phyloP scores from a whole-genome alignment of 2,797 vertebrate genomes.

The Prionace glauca region DNA sequence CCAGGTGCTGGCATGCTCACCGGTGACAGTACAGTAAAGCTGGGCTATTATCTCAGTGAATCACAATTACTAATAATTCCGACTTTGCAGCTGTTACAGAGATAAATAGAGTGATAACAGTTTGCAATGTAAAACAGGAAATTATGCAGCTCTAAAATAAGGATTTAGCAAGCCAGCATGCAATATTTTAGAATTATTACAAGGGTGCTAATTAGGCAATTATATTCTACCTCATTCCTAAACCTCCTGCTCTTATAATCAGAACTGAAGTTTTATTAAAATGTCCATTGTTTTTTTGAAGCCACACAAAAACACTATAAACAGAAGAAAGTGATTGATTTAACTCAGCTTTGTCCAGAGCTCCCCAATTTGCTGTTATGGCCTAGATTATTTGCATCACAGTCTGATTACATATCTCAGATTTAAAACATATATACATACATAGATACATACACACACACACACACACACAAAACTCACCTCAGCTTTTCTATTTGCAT shows the following conservation, averaged over 20 bases:
- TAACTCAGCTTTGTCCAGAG: not conserved
- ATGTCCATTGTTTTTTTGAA: not conserved
- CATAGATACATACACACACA: not conserved
- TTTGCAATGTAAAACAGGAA: not conserved
- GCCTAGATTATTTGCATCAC: not conserved
- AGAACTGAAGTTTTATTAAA: not conserved
- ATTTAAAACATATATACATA: not conserved
- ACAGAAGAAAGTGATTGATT: not conserved
- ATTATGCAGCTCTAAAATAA: not conserved
- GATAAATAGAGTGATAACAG: not conserved
- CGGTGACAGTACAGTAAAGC: not conserved
- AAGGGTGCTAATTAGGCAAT: not conserved
- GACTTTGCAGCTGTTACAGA: not conserved
- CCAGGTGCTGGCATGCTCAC: not conserved
- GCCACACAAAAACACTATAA: not conserved
- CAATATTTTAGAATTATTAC: not conserved
- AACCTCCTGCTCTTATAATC: not conserved
- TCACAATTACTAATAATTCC: not conserved
- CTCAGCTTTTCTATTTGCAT: not conserved
- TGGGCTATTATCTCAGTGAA: not conserved
- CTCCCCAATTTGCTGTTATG: not conserved
- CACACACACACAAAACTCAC: conserved; percentile 3
- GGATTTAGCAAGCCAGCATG: not conserved
- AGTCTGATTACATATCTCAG: not conserved
- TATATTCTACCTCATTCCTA: not conserved